Evolutionary conservation across 2,797 vertebrate species (phyloP), one percentile per base, ranked within the genome.

Genomic region (Chelon auratus): DNA sequence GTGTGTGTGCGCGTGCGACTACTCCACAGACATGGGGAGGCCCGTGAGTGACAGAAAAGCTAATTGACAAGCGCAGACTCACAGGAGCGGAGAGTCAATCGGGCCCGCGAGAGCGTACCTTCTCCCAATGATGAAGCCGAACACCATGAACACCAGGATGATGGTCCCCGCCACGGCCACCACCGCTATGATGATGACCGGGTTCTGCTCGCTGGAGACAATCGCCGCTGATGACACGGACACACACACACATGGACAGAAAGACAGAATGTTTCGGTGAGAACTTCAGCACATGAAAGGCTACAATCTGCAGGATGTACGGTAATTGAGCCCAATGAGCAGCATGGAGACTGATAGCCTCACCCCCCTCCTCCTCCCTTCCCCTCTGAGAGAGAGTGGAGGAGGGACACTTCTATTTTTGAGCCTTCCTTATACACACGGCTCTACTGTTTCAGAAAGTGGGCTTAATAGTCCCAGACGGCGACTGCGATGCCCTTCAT

Each of bases 41-140:
- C 78, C 86, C 76, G 84, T 89, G 90, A 93, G 91, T 93, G 91
- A 93, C 89, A 92, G 85, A 94, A 89, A 93, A 86, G 78, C 89
- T 92, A 93, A 93, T 85, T 92, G 92, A 93, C 91, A 92, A 93
- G 93, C 92, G 80, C 90, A 93, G 92, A 95, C 94, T 95, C 94
- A 95, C 95, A 95, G 93, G 85, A 95, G 93, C 88, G 94, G 94
- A 87, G 94, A 95, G 92, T 95, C 94, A 95, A 94, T 91, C 92
- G 94, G 93, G 93, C 93, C 94, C 91, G 93, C 92, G 81, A 86
- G 87, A 93, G 91, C 72, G 80, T 98, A 99, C 98, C 98, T 99
- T 96, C 98, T 95, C 93, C 98, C 98, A 5, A 99, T 99, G 95
- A 99, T 99, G 95, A 99, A 99, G 90, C 98, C 98, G 77, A 99